Conservation (phyloP, 2,113 vertebrate genomes). For the Heptranchias perlo region DNA sequence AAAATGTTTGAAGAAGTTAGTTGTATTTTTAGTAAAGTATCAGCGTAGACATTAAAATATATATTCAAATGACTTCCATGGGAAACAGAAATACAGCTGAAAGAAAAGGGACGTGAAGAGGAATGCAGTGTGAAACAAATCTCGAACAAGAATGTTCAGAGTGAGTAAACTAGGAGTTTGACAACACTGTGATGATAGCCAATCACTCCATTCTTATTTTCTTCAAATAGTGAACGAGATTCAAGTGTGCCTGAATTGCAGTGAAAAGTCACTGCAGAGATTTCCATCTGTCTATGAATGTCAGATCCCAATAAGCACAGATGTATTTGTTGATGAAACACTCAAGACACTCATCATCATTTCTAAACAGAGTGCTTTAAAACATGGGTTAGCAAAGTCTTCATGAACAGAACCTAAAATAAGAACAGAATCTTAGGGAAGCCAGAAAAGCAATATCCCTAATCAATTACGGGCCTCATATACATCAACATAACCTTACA, state of each 20-base stretch:
- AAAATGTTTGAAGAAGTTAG: background rate
- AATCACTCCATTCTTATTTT: background rate
- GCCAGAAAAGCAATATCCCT: background rate
- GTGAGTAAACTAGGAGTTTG: background rate
- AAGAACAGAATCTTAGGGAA: background rate
- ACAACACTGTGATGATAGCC: background rate
- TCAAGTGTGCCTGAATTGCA: background rate
- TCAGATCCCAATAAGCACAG: background rate
- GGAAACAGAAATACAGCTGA: background rate
- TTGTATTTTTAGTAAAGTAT: background rate
- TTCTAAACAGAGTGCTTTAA: background rate
- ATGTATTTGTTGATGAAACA: background rate
- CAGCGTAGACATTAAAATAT: background rate
- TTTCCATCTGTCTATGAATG: background rate
- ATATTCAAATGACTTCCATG: background rate
- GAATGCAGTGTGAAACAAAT: background rate
- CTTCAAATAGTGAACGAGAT: background rate
- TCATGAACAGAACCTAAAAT: background rate
- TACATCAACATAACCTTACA: background rate
- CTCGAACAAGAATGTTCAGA: background rate
- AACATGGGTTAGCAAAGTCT: background rate
- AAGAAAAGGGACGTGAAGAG: background rate
- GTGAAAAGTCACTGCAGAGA: background rate
- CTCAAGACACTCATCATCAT: background rate
- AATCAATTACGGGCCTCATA: too few species aligned